These are phyloP conservation scores for Anolis sagrei DNA, from an alignment of 2,113 vertebrate genomes.

Conservation along the genomic window DNA sequence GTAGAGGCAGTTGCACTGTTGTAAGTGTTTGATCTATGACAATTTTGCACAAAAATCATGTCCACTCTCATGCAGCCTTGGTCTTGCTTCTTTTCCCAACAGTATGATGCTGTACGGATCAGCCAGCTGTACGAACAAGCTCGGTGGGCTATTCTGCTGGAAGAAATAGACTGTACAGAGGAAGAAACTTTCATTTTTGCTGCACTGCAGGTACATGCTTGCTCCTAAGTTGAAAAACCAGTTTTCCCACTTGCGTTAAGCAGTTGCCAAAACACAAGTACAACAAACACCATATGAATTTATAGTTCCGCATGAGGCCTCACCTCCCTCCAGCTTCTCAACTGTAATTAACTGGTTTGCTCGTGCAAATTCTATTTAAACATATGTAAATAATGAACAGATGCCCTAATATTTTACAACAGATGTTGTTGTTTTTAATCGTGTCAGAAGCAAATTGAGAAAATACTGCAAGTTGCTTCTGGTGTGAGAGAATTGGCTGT, in stretches of 20 bases:
- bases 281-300: conserved; percentile 15
- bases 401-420: neutral
- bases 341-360: neutral
- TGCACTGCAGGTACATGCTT: conserved; percentile 87
- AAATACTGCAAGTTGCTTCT: no score
- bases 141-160: conserved; percentile 92
- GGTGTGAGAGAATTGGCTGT: no score
- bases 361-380: neutral
- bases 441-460: no score
- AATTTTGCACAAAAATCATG: neutral
- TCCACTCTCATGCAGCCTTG: fast-evolving
- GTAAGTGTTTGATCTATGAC: neutral
- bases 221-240: conserved; percentile 35
- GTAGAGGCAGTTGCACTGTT: neutral
- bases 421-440: no score
- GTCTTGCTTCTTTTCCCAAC: conserved; percentile 23
- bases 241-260: conserved; percentile 28
- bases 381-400: conserved; percentile 30
- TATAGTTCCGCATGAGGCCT: neutral
- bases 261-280: conserved; percentile 65
- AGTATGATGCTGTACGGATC: conserved; percentile 96
- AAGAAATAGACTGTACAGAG: conserved; percentile 97
- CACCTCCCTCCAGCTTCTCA: neutral
- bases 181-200: conserved; percentile 99
- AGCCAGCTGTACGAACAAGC: conserved; percentile 97